phyloP scores from a whole-genome alignment of 2,113 vertebrate species.

The Ondatra zibethicus region DNA sequence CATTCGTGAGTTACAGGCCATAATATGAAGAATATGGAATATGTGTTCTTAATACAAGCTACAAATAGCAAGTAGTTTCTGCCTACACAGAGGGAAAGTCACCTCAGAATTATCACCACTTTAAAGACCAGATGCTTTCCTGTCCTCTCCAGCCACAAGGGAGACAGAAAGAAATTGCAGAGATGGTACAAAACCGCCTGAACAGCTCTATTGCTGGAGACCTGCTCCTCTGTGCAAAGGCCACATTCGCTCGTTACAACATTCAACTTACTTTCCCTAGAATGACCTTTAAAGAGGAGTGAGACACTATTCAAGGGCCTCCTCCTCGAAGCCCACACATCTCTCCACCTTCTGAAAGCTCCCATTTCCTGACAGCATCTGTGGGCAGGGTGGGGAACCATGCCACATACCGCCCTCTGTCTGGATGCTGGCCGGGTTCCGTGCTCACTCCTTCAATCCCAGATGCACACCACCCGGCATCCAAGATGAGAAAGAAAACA shows the following conservation, averaged over 20 bases:
- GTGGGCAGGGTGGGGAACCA: background rate
- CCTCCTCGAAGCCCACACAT: background rate
- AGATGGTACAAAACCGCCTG: no score
- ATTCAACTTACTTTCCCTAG: background rate
- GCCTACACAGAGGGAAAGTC: fast-evolving
- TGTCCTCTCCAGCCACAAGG: background rate
- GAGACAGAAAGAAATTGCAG: background rate
- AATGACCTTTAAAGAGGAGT: background rate
- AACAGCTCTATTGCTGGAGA: background rate
- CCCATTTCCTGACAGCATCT: background rate
- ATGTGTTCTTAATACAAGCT: fast-evolving
- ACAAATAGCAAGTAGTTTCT: no score
- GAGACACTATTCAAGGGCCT: fast-evolving
- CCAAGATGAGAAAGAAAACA: background rate
- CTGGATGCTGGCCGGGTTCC: background rate
- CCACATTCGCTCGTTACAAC: fast-evolving
- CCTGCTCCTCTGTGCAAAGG: background rate
- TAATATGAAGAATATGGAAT: fast-evolving
- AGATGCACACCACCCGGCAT: background rate
- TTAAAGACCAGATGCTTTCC: no score
- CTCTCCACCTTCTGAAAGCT: background rate
- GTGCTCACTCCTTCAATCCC: background rate
- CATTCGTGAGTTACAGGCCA: background rate
- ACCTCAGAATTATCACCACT: background rate
- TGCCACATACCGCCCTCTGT: background rate